Conservation (phyloP, 2,888 invertebrate species). For the Eupeodes latifasciatus region DNA sequence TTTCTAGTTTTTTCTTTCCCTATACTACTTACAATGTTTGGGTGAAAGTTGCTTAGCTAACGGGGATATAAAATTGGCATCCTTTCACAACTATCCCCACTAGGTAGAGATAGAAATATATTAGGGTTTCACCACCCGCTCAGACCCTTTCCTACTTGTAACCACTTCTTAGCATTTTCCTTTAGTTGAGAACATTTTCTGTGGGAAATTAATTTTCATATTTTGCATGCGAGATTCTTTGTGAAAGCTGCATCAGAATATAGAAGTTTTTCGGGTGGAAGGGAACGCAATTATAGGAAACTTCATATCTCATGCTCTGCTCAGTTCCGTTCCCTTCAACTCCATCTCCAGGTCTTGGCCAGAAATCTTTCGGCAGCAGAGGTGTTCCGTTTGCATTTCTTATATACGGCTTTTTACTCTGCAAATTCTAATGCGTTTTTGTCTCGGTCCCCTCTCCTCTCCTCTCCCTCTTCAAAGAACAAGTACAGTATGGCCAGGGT, state of each 20-base stretch:
- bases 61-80: slow-evolving; percentile 29
- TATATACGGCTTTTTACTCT: slow-evolving; percentile 4
- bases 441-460: not conserved
- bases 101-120: no score
- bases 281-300: slow-evolving; percentile 10
- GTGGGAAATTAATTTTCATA: slow-evolving; percentile 72
- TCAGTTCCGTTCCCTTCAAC: not conserved
- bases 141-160: not conserved
- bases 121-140: not conserved
- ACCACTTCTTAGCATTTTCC: slow-evolving; percentile 15
- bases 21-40: not conserved
- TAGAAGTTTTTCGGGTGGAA: not conserved
- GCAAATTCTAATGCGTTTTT: not conserved
- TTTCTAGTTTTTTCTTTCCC: slow-evolving; percentile 39
- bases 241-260: not conserved
- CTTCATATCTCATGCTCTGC: not conserved
- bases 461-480: slow-evolving; percentile 31
- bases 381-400: slow-evolving; percentile 63
- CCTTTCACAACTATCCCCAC: slow-evolving; percentile 29
- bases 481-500: not conserved
- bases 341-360: not conserved
- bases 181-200: slow-evolving; percentile 35
- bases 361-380: slow-evolving; percentile 34
- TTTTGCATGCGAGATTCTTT: slow-evolving; percentile 59
- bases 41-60: slow-evolving; percentile 28